Base-by-base conservation (phyloP, 1,140 invertebrate genomes). In the Sipha flava region DNA sequence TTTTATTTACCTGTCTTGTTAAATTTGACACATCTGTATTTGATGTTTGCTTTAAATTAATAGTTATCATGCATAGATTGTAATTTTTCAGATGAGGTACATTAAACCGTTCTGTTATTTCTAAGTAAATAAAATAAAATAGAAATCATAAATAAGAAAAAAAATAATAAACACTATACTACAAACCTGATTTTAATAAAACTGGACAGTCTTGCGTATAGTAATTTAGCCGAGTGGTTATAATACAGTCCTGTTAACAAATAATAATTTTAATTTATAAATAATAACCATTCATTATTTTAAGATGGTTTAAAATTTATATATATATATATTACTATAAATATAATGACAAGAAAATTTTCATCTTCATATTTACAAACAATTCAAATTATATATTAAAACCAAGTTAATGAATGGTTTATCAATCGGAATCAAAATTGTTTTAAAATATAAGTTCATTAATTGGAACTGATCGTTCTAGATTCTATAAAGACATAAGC, bases 161-260 rank as follows among this genome's bases (percentile, higher is more conserved):
- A 66, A 66, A n/a, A 45, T 18, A 68, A 18, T 43, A 45, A 29
- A 26, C 9, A 47, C 0, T 47, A 43, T 10, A 47, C 21, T 70
- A 29, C 12, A 43, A 59, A 77, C 73, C 73, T 12, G 73, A 77
- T 77, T 40, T 77, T 57, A 77, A 59, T 18, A 77, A 57, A 40
- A 77, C 37, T 59, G 73, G 73, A 29, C 73, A 77, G 73, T 77
- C 73, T 77, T 77, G 49, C 10, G 37, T 40, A n/a, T 59, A 54
- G 59, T 77, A 77, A 43, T 77, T 77, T 40, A 77, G 52, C 5
- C 49, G 37, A 16, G 73, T 77, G 1, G 73, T 77, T 57, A 77
- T 77, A 57, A 77, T 40, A 26, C 73, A 77, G 10, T 77, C 73
- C 73, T 77, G 34, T 40, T 10, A 77, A 43, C 45, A 75, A 37